Conservation (phyloP, 2,113 vertebrate species). For the Octodon degus region DNA sequence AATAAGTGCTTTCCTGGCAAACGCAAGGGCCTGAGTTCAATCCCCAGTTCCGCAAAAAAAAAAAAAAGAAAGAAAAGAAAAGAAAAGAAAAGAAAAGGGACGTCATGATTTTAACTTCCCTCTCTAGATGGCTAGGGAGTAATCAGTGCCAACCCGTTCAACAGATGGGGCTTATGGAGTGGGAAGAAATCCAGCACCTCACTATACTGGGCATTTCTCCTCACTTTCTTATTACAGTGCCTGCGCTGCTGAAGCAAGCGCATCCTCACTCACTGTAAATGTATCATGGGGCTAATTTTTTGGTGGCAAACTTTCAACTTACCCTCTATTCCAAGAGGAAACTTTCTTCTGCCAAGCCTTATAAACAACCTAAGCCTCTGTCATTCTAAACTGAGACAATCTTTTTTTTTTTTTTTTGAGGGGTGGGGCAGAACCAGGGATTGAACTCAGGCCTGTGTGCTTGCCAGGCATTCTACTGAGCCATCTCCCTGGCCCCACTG, state of each 20-base stretch:
- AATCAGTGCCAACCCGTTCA: neutral
- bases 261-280: neutral
- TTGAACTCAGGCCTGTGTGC: too few relatives aligned
- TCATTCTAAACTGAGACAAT: slow-evolving; percentile 52
- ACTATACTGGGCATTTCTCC: neutral
- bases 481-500: neutral
- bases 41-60: too few relatives aligned
- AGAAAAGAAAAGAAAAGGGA: neutral
- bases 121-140: neutral
- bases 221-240: neutral
- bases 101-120: neutral
- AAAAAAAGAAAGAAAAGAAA: too few relatives aligned
- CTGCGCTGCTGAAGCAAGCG: neutral
- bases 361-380: neutral
- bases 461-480: too few relatives aligned
- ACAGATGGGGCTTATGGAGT: neutral
- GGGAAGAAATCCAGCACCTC: neutral
- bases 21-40: too few relatives aligned
- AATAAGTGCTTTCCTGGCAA: too few relatives aligned
- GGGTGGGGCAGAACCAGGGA: too few relatives aligned
- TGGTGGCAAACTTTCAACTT: neutral
- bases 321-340: neutral
- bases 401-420: neutral
- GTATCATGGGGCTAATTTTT: neutral
- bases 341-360: neutral